phyloP scores from a whole-genome alignment of 2,797 vertebrate genomes.

The Pachyuromys duprasi region DNA sequence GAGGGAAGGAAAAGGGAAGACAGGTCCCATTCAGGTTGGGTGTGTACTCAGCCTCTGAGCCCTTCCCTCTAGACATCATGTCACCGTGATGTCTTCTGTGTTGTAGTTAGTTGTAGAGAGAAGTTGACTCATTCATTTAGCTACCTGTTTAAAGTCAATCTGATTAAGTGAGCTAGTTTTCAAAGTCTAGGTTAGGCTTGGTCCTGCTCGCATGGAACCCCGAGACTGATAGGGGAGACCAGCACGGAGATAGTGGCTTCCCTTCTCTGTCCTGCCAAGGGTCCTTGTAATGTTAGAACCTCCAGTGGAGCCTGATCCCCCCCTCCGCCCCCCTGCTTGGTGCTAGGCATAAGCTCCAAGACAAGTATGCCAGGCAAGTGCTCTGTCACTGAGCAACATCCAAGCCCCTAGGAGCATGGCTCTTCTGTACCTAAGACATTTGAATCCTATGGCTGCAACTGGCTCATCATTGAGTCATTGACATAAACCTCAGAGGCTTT shows the following conservation, averaged over 20 bases:
- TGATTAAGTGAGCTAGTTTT: background rate
- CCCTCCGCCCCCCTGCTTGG: too few species aligned
- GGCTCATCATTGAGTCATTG: background rate
- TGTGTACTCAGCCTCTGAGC: background rate
- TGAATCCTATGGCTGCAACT: background rate
- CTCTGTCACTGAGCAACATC: background rate
- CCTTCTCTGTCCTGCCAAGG: background rate
- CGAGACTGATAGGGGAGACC: background rate
- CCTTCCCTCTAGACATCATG: background rate
- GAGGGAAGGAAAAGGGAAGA: background rate
- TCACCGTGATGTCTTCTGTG: background rate
- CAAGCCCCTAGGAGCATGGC: background rate
- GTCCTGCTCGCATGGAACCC: background rate
- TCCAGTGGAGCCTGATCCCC: background rate
- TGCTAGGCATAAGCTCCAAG: background rate
- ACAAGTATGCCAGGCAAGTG: background rate
- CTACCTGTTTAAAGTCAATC: background rate
- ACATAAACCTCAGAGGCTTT: background rate
- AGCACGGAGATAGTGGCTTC: background rate
- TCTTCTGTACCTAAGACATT: background rate
- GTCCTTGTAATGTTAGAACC: background rate
- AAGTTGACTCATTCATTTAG: background rate
- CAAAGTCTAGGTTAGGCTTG: background rate
- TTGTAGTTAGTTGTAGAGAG: background rate
- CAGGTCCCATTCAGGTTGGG: background rate